Evolutionary conservation across 2,113 vertebrate species (phyloP).

Genomic region (Mustelus asterias): DNA sequence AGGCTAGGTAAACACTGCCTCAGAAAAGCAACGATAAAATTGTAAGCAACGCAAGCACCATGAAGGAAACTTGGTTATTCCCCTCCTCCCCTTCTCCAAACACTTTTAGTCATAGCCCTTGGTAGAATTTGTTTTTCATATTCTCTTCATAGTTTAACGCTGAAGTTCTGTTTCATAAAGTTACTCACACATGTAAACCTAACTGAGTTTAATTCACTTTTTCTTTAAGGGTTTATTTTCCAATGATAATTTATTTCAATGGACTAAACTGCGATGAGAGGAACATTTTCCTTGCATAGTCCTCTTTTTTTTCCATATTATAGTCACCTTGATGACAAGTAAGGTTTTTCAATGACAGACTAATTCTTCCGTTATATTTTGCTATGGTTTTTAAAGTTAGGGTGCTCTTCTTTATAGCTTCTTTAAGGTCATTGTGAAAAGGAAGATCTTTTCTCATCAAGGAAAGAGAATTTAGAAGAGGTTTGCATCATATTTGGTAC

Average conservation of each 20-base stretch:
- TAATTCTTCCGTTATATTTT: background rate
- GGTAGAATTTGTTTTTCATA: background rate
- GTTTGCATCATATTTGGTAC: background rate
- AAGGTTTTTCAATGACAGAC: background rate
- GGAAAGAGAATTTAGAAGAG: background rate
- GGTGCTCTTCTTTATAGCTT: background rate
- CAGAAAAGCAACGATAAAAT: constrained; percentile 78
- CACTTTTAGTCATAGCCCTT: background rate
- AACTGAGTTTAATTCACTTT: background rate
- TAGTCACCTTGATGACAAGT: background rate
- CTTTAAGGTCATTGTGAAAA: background rate
- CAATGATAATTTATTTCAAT: background rate
- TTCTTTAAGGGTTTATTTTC: background rate
- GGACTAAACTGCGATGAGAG: background rate
- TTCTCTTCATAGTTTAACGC: background rate
- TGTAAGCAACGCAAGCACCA: constrained; percentile 37
- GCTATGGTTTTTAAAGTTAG: background rate
- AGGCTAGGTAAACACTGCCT: constrained; percentile 94
- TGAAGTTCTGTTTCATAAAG: background rate
- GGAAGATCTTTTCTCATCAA: background rate
- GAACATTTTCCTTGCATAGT: background rate
- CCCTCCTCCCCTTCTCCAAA: background rate
- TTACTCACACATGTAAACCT: background rate
- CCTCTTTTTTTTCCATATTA: background rate
- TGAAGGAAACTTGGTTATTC: background rate